Evolutionary conservation across 2,113 vertebrate genomes (phyloP).

Genomic region (Ginglymostoma cirratum): DNA sequence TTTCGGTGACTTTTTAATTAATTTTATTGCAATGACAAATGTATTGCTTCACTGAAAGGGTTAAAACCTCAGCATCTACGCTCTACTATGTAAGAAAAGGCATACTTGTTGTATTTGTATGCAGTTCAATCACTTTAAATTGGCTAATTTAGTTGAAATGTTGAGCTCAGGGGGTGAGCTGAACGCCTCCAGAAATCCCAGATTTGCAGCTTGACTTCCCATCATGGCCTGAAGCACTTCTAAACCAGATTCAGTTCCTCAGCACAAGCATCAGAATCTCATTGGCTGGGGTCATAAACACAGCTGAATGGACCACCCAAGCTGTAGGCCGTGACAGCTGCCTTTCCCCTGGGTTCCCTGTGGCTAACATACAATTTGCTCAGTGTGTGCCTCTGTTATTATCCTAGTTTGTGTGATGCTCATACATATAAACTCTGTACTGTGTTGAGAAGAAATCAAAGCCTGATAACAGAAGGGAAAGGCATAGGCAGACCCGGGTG

Average conservation of each 20-base stretch:
- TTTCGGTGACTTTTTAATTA: background rate
- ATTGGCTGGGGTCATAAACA: slow-evolving; percentile 34
- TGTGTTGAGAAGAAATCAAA: slow-evolving; percentile 28
- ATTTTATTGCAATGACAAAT: background rate
- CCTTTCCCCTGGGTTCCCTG: slow-evolving; percentile 31
- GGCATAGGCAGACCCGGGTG: slow-evolving; percentile 6
- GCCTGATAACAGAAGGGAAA: slow-evolving; percentile 1
- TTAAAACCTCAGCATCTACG: background rate
- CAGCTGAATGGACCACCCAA: slow-evolving; percentile 38
- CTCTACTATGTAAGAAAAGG: background rate
- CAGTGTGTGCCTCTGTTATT: slow-evolving; percentile 32
- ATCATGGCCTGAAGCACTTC: slow-evolving; percentile 34
- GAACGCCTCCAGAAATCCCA: slow-evolving; percentile 35
- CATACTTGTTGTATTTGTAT: slow-evolving; percentile 8
- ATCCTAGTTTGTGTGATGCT: slow-evolving; percentile 36
- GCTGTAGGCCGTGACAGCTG: slow-evolving; percentile 32
- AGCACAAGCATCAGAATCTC: slow-evolving; percentile 23
- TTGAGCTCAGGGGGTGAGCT: slow-evolving; percentile 32
- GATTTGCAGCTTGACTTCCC: slow-evolving; percentile 36
- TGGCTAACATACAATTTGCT: slow-evolving; percentile 34
- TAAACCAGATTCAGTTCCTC: slow-evolving; percentile 35
- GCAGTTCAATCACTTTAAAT: slow-evolving; percentile 36
- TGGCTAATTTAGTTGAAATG: slow-evolving; percentile 37
- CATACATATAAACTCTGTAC: slow-evolving; percentile 29
- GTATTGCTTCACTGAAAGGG: background rate